phyloP scores from a whole-genome alignment of 2,888 invertebrate species.

The Dyspetes luteomarginatus region DNA sequence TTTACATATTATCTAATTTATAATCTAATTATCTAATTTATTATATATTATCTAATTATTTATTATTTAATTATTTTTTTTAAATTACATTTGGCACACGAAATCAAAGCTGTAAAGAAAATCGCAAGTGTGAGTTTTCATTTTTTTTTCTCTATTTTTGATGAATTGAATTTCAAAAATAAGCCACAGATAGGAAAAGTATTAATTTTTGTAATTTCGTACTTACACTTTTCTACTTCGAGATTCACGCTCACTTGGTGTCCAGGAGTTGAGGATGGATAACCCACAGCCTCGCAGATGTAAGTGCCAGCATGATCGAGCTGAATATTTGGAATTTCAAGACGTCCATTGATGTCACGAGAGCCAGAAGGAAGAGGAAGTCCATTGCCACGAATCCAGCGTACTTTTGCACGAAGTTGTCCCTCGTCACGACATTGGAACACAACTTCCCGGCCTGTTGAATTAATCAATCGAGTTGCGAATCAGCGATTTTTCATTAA shows the following conservation, averaged over 20 bases:
- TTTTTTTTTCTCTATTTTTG: no score
- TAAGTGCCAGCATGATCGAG: constrained; percentile 91
- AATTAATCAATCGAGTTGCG: constrained; percentile 29
- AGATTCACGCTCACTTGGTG: constrained; percentile 89
- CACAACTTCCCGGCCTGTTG: constrained; percentile 93
- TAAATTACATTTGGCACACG: no score
- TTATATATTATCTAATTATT: no score
- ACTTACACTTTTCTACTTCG: constrained; percentile 91
- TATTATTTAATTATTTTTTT: not conserved
- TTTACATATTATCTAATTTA: no score
- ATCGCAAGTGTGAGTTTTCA: no score
- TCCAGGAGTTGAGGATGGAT: constrained; percentile 86
- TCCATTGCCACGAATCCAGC: constrained; percentile 90
- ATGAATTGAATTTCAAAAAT: no score
- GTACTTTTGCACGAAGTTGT: constrained; percentile 89
- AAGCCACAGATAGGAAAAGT: no score
- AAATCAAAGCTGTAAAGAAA: no score
- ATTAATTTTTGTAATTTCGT: no score
- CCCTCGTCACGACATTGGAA: constrained; percentile 97
- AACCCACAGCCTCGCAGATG: constrained; percentile 91
- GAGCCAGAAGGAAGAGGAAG: constrained; percentile 90
- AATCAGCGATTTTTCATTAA: not conserved
- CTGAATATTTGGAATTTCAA: constrained; percentile 93
- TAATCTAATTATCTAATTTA: no score
- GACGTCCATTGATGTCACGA: constrained; percentile 89